Evolutionary conservation across 2,888 invertebrate species (phyloP).

Genomic region (Adineta ricciae): DNA sequence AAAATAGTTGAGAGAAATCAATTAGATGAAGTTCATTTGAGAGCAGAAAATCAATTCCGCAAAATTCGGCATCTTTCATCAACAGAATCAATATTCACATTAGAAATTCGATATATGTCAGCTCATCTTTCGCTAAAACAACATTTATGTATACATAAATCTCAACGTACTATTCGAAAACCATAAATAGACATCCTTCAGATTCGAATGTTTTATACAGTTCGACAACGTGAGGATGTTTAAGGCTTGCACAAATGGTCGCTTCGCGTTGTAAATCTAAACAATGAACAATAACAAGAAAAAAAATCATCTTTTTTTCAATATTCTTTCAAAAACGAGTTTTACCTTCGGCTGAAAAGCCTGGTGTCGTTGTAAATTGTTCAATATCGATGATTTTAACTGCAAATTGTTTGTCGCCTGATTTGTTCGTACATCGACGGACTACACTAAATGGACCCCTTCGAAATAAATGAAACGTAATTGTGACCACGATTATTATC

Average conservation of each 20-base stretch:
- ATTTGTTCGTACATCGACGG: constrained; percentile 81
- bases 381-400: constrained; percentile 97
- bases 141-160: neutral
- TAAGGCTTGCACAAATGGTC: constrained; percentile 81
- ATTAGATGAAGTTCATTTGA: neutral
- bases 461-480: neutral
- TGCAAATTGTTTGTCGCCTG: constrained; percentile 86
- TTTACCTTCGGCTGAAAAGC: constrained; percentile 34
- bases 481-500: neutral
- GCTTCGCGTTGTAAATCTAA: constrained; percentile 93
- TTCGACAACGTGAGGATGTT: constrained; percentile 96
- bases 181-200: constrained; percentile 97
- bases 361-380: constrained; percentile 68
- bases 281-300: constrained; percentile 36
- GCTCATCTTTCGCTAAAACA: neutral
- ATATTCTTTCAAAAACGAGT: neutral
- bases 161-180: constrained; percentile 88
- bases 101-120: too few species aligned
- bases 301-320: constrained; percentile 2
- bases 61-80: too few species aligned
- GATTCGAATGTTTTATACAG: constrained; percentile 93
- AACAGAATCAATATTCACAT: too few species aligned
- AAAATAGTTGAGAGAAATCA: constrained; percentile 53
- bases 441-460: constrained; percentile 88
- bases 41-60: too few species aligned